Conservation (phyloP, 2,888 invertebrate genomes). For the Synergus itoensis region DNA sequence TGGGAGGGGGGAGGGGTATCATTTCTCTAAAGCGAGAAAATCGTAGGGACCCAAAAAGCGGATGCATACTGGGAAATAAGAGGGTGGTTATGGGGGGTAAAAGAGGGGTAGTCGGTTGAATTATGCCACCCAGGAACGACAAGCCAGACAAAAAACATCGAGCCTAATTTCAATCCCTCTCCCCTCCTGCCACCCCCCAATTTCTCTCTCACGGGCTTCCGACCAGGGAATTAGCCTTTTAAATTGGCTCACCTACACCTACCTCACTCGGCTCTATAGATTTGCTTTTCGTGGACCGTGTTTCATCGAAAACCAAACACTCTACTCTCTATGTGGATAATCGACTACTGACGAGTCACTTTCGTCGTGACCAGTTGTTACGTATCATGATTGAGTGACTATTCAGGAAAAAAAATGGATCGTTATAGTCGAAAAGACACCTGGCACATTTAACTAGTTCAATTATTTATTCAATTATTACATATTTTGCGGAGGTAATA, state of each 20-base stretch:
- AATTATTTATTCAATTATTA: constrained; percentile 8
- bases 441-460: neutral
- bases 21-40: constrained; percentile 35
- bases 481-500: neutral
- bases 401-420: neutral
- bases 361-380: constrained; percentile 29
- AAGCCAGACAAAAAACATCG: constrained; percentile 63
- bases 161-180: constrained; percentile 69
- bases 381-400: constrained; percentile 32
- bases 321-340: constrained; percentile 11
- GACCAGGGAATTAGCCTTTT: constrained; percentile 75
- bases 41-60: constrained; percentile 31
- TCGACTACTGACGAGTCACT: constrained; percentile 40
- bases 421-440: neutral
- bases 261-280: constrained; percentile 51
- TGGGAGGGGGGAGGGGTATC: neutral
- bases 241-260: constrained; percentile 73
- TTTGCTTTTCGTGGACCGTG: constrained; percentile 21
- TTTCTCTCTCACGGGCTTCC: constrained; percentile 48
- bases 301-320: constrained; percentile 39
- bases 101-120: constrained; percentile 61
- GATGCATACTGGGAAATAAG: constrained; percentile 41
- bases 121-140: constrained; percentile 64
- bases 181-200: constrained; percentile 23
- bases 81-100: constrained; percentile 29